Evolutionary conservation across 1,140 invertebrate species (phyloP), one percentile per base, ranked within the genome.

Genomic region (Coptotermes formosanus): DNA sequence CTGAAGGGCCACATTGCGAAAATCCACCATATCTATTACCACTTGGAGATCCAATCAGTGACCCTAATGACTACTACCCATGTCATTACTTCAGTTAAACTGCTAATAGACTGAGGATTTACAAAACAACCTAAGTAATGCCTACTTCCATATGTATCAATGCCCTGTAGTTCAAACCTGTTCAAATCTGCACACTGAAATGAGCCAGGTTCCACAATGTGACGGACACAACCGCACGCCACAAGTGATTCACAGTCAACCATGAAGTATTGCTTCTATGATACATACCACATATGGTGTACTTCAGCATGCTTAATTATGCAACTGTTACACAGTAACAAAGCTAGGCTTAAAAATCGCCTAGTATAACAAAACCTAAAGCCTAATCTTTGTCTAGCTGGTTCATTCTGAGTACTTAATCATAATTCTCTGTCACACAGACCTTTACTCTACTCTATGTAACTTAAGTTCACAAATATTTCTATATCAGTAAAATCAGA

Each of bases 101-200:
- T 75, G 64, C 6, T 75, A 25, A 75, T 30, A 75, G 64, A 75
- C 64, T 75, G 64, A 75, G 64, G 64, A 75, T 75, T 75, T 75
- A 75, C 25, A 75, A 11, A 75, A 75, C 38, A 38, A 38, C 38
- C 2, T 38, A 38, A 75, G 30, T 75, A 75, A 75, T 30, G 64
- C n/a, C 14, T 75, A 8, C 16, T 75, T 75, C n/a, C 64, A 30
- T 75, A 30, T 75, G 30, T 30, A 75, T 75, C n/a, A 75, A 75
- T 75, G n/a, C 25, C 1, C 14, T 75, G 25, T 75, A 75, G n/a
- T 75, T 75, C 64, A 30, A 11, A 75, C 8, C n/a, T 75, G 19
- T 38, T 38, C 38, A 38, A 38, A 38, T 4, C 38, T 16, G 59
- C 59, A 23, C 19, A 64, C 8, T 64, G 7, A 64, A 64, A 64